Conservation (phyloP, 2,113 vertebrate genomes). For the Oxyura jamaicensis region DNA sequence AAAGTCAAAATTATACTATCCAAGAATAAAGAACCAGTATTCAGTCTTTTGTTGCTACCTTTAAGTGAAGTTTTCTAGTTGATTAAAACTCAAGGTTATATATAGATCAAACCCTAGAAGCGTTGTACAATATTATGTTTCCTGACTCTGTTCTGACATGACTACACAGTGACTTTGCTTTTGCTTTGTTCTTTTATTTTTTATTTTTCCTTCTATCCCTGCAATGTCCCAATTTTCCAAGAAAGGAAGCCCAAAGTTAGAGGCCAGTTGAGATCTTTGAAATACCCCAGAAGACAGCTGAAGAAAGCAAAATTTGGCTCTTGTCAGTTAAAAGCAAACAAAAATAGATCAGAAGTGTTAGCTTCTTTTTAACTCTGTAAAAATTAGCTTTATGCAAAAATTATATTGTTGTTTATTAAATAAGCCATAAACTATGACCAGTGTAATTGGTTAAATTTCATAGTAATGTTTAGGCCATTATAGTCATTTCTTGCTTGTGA, state of each 20-base stretch:
- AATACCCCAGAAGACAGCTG: background rate
- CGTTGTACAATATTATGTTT: fast-evolving
- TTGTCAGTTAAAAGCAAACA: background rate
- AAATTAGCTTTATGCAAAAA: background rate
- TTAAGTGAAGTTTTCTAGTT: background rate
- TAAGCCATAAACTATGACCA: background rate
- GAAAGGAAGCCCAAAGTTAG: background rate
- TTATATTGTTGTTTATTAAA: background rate
- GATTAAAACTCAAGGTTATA: background rate
- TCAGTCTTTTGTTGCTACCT: background rate
- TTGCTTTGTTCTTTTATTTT: background rate
- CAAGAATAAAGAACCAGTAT: background rate
- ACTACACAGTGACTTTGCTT: background rate
- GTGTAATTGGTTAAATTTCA: background rate
- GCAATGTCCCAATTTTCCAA: background rate
- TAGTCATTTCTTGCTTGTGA: background rate
- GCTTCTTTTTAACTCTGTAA: background rate
- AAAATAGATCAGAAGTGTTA: background rate
- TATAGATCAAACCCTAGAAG: background rate
- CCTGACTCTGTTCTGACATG: background rate
- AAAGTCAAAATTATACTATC: background rate
- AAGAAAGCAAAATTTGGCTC: background rate
- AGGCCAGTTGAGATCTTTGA: background rate
- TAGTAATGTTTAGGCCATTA: background rate
- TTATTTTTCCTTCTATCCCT: background rate